Conservation (phyloP, 2,888 invertebrate species). For the Acanthosepion lycidas region DNA sequence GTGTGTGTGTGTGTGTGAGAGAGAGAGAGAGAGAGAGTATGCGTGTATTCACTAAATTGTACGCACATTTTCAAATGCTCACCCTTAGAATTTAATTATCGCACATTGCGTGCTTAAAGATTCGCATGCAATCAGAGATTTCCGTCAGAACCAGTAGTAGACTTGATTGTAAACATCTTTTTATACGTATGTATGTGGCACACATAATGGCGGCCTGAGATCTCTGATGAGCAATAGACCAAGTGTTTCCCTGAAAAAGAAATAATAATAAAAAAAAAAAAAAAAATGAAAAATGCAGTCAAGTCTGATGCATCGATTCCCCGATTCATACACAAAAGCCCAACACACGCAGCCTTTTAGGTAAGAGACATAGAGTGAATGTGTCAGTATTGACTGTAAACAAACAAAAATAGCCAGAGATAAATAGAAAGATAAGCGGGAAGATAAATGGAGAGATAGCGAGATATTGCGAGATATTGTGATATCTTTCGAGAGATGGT, state of each 20-base stretch:
- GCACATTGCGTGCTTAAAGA: background rate
- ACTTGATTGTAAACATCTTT: background rate
- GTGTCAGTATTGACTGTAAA: slow-evolving; percentile 20
- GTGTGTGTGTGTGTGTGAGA: background rate
- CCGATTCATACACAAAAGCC: background rate
- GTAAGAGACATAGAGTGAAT: background rate
- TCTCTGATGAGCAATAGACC: background rate
- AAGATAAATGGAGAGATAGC: slow-evolving; percentile 33
- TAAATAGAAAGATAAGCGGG: background rate
- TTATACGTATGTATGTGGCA: background rate
- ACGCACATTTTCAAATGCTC: background rate
- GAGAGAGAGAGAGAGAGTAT: too few relatives aligned
- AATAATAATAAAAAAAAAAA: background rate
- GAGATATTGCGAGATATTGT: background rate
- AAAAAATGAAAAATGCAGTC: background rate
- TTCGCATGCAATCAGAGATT: background rate
- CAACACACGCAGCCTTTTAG: background rate
- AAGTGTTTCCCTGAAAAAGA: background rate
- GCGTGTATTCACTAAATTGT: too few relatives aligned
- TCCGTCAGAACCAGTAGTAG: background rate
- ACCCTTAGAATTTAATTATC: background rate
- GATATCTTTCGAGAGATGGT: background rate
- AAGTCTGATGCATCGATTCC: background rate
- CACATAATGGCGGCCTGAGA: background rate
- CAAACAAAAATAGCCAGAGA: slow-evolving; percentile 33